Base-by-base conservation (phyloP, 2,888 invertebrate species). In the Drosophila macrospina region DNA sequence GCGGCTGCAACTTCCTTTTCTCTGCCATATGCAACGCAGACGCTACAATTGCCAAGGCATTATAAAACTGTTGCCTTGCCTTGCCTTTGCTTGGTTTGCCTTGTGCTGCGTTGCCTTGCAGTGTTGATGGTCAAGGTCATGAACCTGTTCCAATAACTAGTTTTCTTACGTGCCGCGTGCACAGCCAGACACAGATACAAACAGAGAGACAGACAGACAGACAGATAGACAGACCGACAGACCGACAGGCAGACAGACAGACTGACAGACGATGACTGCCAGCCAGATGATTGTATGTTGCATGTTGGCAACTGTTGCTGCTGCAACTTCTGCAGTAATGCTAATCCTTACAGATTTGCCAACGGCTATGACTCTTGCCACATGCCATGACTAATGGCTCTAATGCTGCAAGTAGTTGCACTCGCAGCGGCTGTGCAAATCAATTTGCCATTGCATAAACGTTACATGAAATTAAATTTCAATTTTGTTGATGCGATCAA, bases 51-150 rank as follows among this genome's bases (percentile, higher is more conserved):
- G 80, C 77, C 69, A 52, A 71, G 61, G 73, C 74, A 70, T 78
- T 74, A 76, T 68, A 76, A 72, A 76, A 72, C 75, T 68, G 67
- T 63, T 77, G 77, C 78, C 68, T 78, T 74, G 74, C 69, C 76
- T 28, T 16, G 24, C 2, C 4, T 30, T 48, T 34, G 15, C 15
- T 45, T 48, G 34, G 3, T 6, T 39, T 32, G 74, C 69, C 76
- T 28, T 16, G 48, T 15, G 8, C 30, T 48, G 48, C 28, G 8
- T 45, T 48, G 34, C 5, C 7, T 39, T 32, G 64, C 65, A 66
- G 69, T 78, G 87, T 85, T 85, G 90, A 90, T 90, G 89, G 89
- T 89, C 89, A 89, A 89, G 89, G 89, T 89, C 89, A 90, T 89
- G 89, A 89, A 89, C 89, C 89, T 89, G 90, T 90, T 89, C 83